Percentiles rank a stretch among this genome's conserved stretches.
phyloP scores from a whole-genome alignment of 2,797 vertebrate genomes.

The Oophaga sylvatica region DNA sequence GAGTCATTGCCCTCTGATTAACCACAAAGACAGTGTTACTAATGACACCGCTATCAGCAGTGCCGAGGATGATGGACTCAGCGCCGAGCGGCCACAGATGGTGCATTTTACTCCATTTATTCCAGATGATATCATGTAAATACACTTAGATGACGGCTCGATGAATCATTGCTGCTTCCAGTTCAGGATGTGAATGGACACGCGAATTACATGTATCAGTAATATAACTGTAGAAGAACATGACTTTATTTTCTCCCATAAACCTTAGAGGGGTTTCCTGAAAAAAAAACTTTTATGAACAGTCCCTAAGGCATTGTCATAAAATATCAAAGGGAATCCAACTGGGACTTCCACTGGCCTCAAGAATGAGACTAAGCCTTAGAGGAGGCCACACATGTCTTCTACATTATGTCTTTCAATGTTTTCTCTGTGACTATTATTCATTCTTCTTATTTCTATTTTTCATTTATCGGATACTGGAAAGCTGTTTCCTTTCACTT shows the following conservation, averaged over 20 bases:
- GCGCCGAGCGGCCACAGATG: conserved; percentile 68
- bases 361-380: not conserved
- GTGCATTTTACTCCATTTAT: conserved; percentile 65
- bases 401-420: not conserved
- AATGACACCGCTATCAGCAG: conserved; percentile 58
- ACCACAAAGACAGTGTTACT: conserved; percentile 62
- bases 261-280: not conserved
- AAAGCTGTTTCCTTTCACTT: no score
- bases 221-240: not conserved
- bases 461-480: no score
- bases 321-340: conserved; percentile 1
- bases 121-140: conserved; percentile 66
- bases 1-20: conserved; percentile 55
- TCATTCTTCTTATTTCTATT: no score
- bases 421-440: no score
- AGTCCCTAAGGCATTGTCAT: not conserved
- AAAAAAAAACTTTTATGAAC: not conserved
- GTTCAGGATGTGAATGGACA: not conserved
- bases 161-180: conserved; percentile 10
- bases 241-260: not conserved
- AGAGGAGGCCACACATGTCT: not conserved
- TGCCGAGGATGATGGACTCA: conserved; percentile 60
- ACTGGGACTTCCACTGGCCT: not conserved
- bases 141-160: conserved; percentile 61
- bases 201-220: not conserved